Percentiles rank a stretch among this genome's conserved stretches.
Conservation (phyloP, 2,888 invertebrate species). For the Apoderus coryli region DNA sequence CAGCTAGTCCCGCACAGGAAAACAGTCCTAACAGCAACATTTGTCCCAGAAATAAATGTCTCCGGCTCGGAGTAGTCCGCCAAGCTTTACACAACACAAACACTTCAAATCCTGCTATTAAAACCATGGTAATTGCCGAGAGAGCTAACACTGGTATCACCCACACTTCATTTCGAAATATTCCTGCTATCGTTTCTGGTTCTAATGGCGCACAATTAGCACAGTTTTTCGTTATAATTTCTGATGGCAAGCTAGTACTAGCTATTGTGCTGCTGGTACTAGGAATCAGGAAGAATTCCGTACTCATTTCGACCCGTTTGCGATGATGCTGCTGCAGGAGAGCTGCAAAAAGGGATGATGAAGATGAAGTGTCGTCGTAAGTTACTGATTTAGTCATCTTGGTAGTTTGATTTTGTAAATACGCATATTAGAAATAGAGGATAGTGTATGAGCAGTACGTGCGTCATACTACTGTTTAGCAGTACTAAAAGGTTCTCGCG, state of each 20-base stretch:
- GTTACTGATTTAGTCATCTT: no score
- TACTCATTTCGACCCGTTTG: constrained; percentile 66
- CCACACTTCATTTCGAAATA: constrained; percentile 65
- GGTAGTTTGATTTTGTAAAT: no score
- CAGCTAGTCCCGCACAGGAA: constrained; percentile 64
- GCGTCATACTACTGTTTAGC: no score
- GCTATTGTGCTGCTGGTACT: constrained; percentile 33
- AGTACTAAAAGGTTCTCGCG: no score
- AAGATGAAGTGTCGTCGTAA: no score
- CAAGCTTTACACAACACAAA: constrained; percentile 80
- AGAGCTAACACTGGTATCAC: constrained; percentile 78
- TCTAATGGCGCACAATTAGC: constrained; percentile 18
- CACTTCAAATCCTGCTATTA: constrained; percentile 76
- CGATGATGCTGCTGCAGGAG: no score
- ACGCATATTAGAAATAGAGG: no score
- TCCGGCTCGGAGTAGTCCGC: constrained; percentile 62
- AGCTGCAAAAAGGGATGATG: no score
- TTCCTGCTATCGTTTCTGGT: constrained; percentile 19
- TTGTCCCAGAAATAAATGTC: constrained; percentile 78
- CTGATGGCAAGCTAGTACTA: constrained; percentile 19
- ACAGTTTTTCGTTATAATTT: no score
- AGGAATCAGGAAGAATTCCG: constrained; percentile 70
- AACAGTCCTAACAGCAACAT: constrained; percentile 74
- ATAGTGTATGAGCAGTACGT: no score
- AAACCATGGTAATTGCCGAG: constrained; percentile 68